Evolutionary conservation across 2,113 vertebrate genomes (phyloP), one percentile per base, ranked within the genome.

Genomic region (Sterrhoptilus dennistouni): DNA sequence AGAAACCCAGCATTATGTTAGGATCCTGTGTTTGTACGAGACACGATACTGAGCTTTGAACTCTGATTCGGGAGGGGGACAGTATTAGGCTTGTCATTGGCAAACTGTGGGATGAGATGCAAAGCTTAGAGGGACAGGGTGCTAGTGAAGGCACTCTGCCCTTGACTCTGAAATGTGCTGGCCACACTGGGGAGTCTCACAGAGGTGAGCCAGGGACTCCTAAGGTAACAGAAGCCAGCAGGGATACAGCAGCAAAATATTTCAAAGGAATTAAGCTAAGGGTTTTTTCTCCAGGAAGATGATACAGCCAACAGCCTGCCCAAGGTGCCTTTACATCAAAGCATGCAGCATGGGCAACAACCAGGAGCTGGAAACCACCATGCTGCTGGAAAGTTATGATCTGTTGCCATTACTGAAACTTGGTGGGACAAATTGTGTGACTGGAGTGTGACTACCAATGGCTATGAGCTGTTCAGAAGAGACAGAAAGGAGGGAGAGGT

Each of bases 51-150:
- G 40, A 54, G 63, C 47, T 69, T 47, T 54, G 8, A 49, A 61
- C 25, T 44, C 31, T 69, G 70, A 61, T 42, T 45, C 0, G 0
- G 12, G 25, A 83, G 8, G 1, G 54, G 21, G n/a, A 54, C 54
- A 35, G 18, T 15, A 35, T 16, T 44, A 69, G 21, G 40, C 18
- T 36, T 35, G 40, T 49, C 35, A 31, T 36, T 42, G 35, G 29
- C 47, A 54, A 61, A 35, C 31, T 49, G 10, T 33, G 35, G 45
- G 42, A 83, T 33, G 35, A 83, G 40, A 50, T 33, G 22, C 14
- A 63, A 77, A 54, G 29, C 22, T 56, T 28, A 63, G 35, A 49
- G 35, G 53, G 23, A 77, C 63, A 83, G 19, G 7, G 18, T 13
- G 12, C 42, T 63, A 49, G 17, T 11, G 12, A 63, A 23, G 22